Evolutionary conservation across 2,888 invertebrate species (phyloP).

Genomic region (Drosophila mercatorum): DNA sequence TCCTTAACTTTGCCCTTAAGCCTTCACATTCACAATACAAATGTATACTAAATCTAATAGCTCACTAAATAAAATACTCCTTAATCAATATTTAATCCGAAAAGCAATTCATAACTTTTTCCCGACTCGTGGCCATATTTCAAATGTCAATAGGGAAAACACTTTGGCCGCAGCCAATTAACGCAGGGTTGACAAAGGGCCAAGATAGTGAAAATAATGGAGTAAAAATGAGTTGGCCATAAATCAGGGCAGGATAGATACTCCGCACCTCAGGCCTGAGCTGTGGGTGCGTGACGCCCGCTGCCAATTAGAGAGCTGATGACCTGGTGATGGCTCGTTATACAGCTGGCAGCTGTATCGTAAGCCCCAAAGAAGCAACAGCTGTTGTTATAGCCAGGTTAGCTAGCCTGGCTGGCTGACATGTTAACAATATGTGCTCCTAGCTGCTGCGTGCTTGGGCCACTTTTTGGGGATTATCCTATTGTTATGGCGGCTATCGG

Average conservation of each 20-base stretch:
- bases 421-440: slow-evolving; percentile 47
- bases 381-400: neutral
- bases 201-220: slow-evolving; percentile 33
- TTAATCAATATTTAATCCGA: neutral
- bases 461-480: slow-evolving; percentile 37
- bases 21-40: no score
- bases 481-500: slow-evolving; percentile 32
- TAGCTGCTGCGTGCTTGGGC: slow-evolving; percentile 29
- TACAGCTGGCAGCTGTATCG: neutral
- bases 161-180: slow-evolving; percentile 38
- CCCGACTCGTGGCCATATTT: neutral
- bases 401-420: slow-evolving; percentile 14
- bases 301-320: slow-evolving; percentile 42
- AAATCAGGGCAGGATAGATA: slow-evolving; percentile 33
- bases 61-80: neutral
- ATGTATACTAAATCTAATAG: no score
- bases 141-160: neutral
- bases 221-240: slow-evolving; percentile 42
- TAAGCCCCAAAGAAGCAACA: neutral
- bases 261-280: slow-evolving; percentile 6
- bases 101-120: neutral
- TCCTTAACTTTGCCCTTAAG: no score
- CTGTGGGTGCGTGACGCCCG: slow-evolving; percentile 33
- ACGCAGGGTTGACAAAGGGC: slow-evolving; percentile 25
- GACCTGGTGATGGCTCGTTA: neutral